Evolutionary conservation across 2,797 vertebrate species (phyloP).

Genomic region (Acanthurus lineatus): DNA sequence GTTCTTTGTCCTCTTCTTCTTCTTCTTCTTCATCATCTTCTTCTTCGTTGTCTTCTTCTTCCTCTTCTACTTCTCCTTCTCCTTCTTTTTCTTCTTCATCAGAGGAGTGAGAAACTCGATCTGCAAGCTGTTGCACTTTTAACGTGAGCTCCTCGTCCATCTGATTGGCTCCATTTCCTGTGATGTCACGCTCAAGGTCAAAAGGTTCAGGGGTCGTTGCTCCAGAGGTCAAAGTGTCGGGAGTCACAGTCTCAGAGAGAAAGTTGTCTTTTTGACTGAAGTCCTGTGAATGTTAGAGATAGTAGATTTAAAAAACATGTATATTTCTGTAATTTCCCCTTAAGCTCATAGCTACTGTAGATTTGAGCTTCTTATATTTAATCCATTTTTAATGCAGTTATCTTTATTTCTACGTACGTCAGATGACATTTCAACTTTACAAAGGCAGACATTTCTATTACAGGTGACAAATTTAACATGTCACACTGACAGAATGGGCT

Average conservation of each 20-base stretch:
- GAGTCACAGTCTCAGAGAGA: slow-evolving; percentile 62
- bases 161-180: slow-evolving; percentile 28
- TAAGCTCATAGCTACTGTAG: not conserved
- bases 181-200: slow-evolving; percentile 21
- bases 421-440: not conserved
- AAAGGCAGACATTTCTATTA: not conserved
- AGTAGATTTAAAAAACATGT: not conserved
- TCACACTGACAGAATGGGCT: not conserved
- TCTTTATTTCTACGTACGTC: not conserved
- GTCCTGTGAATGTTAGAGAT: slow-evolving; percentile 65
- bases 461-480: too few species aligned
- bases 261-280: slow-evolving; percentile 46
- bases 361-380: not conserved
- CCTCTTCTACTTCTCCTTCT: too few species aligned
- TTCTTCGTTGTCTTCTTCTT: too few species aligned
- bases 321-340: not conserved
- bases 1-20: too few species aligned
- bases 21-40: too few species aligned
- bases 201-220: slow-evolving; percentile 66
- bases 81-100: slow-evolving; percentile 6
- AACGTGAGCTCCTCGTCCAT: slow-evolving; percentile 50
- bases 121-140: slow-evolving; percentile 42
- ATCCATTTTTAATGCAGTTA: not conserved
- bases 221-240: slow-evolving; percentile 76
- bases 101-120: slow-evolving; percentile 19